These are phyloP conservation scores for Todiramphus chloris DNA, from an alignment of 2,113 vertebrate species.

Conservation along the genomic window DNA sequence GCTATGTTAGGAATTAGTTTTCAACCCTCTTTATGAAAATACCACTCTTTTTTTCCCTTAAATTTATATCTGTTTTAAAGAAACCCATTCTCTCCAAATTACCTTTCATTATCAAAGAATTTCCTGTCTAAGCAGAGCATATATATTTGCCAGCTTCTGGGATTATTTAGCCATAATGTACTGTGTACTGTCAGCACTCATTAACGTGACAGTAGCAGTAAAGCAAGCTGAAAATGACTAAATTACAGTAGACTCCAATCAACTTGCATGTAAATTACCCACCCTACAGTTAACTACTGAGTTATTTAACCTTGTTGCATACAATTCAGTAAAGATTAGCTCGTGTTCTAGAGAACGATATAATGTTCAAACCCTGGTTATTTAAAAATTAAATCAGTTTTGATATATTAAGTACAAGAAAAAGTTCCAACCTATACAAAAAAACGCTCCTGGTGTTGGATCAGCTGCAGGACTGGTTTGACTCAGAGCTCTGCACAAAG, in stretches of 20 bases:
- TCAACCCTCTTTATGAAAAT: constrained; percentile 35
- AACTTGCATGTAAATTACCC: constrained; percentile 34
- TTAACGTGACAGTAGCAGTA: constrained; percentile 51
- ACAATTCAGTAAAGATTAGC: constrained; percentile 19
- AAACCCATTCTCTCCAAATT: constrained; percentile 45
- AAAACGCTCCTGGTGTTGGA: not conserved
- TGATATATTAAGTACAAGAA: constrained; percentile 15
- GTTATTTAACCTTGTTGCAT: constrained; percentile 39
- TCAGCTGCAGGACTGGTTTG: not conserved
- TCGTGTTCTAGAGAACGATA: constrained; percentile 17
- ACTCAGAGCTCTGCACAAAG: not conserved
- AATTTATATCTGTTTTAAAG: constrained; percentile 39
- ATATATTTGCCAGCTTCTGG: constrained; percentile 47
- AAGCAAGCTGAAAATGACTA: constrained; percentile 62
- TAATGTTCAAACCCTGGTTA: not conserved
- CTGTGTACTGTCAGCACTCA: constrained; percentile 56
- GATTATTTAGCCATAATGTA: constrained; percentile 49
- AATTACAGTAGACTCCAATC: constrained; percentile 59
- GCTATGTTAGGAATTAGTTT: constrained; percentile 27
- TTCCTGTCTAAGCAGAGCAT: constrained; percentile 42
- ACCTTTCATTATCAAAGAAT: constrained; percentile 55
- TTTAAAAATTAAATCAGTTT: constrained; percentile 37
- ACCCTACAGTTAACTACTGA: constrained; percentile 16
- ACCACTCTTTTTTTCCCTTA: not conserved
- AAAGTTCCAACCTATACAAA: not conserved